Base-by-base conservation (phyloP, 1,140 invertebrate genomes). In the Thaumatotibia leucotreta region DNA sequence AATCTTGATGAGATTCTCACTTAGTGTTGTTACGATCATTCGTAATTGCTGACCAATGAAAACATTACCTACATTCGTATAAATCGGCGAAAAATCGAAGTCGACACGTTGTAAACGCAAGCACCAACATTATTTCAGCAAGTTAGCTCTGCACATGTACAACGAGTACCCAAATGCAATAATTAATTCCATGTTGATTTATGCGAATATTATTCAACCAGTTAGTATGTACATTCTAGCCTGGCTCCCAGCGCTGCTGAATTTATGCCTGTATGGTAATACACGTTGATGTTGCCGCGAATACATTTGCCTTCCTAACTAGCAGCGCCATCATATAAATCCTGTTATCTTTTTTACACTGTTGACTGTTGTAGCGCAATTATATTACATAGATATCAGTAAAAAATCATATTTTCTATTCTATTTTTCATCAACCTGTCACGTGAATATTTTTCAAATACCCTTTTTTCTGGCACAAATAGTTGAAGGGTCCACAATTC, bases 221-320 rank as follows among this genome's bases (percentile, higher is more conserved):
- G 52, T 58, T 58, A 58, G 52, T 58, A 58, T 58, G 23, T 58
- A 58, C 52, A 27, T 58, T n/a, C 23, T 58, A 58, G 22, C 23
- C 52, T 58, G 52, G 23, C 23, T 11, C 52, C 52, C 39, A 58
- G 52, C 52, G 23, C 52, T 5, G 52, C 52, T 58, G 52, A 27
- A 58, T 58, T 58, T 58, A 58, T 58, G 52, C 52, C 52, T 58
- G 27, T 58, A 58, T 58, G 52, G 52, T 58, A 58, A 58, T 58
- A 58, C 52, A 2, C 23, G 52, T 11, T 58, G 52, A 58, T 58
- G 52, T 58, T 58, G 24, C 52, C 24, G 24, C 52, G 52, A 58
- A 58, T 58, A 58, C 52, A 58, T 58, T 58, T 27, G 52, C 52
- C 23, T 58, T 58, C 24, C 23, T 58, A 58, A 58, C 52, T 27